Base-by-base conservation (phyloP, 2,888 invertebrate species). In the Noctua fimbriata region DNA sequence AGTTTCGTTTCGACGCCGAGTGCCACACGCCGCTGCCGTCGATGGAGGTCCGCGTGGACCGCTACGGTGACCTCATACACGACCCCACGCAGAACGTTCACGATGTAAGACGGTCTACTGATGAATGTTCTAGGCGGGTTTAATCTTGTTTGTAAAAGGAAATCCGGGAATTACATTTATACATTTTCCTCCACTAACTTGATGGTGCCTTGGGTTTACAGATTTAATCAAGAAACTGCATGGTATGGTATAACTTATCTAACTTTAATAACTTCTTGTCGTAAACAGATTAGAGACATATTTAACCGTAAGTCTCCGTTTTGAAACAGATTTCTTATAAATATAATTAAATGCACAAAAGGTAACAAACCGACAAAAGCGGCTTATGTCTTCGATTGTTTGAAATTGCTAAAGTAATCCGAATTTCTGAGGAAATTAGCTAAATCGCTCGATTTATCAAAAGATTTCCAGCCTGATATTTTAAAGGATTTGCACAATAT, bases 1-100 rank as follows among this genome's bases (percentile, higher is more conserved):
- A 98, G 97, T 99, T 98, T 97, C 98, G 98, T 93, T 99, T 98
- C 97, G 98, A 98, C 96, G 98, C 98, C 94, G 99, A 99, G 97
- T 98, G 98, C 94, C 97, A 97, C 93, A 97, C 97, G 91, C 98
- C 97, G 94, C 97, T 98, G 92, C 98, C 98, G 85, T 98, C 98
- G 92, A 97, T 97, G 92, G 98, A 98, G 93, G 97, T 98, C 94
- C 98, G 98, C 96, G 98, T 98, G 95, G 97, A 97, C 92, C 93
- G 94, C 85, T 97, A 92, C 90, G 97, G 97, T 12, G 97, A 97
- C 86, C 95, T 97, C 90, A 90, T 96, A 85, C 95, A 96, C 90
- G 97, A 97, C 86, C 96, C 97, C 71, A 95, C 94, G 90, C 96
- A 97, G 94, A 96, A 97, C 88, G 90, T 97, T 84, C 97, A 97